Base-by-base conservation (phyloP, 1,140 invertebrate genomes). In the Elymnias hypermnestra region DNA sequence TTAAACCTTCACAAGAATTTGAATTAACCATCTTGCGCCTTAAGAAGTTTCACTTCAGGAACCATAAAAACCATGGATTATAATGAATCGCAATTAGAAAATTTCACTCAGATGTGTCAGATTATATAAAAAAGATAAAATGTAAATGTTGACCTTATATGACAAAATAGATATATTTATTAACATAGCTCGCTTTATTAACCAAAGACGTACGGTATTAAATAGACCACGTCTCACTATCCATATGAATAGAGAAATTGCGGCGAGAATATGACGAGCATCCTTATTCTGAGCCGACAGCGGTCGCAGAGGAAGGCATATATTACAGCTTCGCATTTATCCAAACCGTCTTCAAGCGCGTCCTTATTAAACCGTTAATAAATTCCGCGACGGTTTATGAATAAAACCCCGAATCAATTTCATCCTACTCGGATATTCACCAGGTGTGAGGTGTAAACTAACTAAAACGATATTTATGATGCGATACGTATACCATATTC, bases 281-380 rank as follows among this genome's bases (percentile, higher is more conserved):
- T 59, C 65, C 64, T 74, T 71, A 71, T 70, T 65, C 50, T 39
- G 40, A 60, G 49, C 57, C 60, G 75, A 73, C 72, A 75, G 67
- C 69, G 72, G 72, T 65, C 58, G 70, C 55, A 60, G 55, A 67
- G 64, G 63, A 66, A 61, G 68, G 64, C 57, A 35, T 61, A 48
- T 73, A 77, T 78, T 74, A 74, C 56, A 59, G 10, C 13, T 59
- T 56, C 49, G 57, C 63, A 68, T 72, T 67, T 53, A 70, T 65
- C 58, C 62, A 48, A 58, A 59, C 63, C 60, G 50, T 25, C 56
- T 55, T 45, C 49, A 67, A 64, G 67, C 64, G 63, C 57, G 63
- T 72, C 70, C 73, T 78, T 72, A 75, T 72, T 66, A 71, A 67
- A 68, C 52, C 57, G 61, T 74, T 75, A 76, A 74, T 75, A 76